phyloP scores from a whole-genome alignment of 2,888 invertebrate species.

The Mythimna pallens region DNA sequence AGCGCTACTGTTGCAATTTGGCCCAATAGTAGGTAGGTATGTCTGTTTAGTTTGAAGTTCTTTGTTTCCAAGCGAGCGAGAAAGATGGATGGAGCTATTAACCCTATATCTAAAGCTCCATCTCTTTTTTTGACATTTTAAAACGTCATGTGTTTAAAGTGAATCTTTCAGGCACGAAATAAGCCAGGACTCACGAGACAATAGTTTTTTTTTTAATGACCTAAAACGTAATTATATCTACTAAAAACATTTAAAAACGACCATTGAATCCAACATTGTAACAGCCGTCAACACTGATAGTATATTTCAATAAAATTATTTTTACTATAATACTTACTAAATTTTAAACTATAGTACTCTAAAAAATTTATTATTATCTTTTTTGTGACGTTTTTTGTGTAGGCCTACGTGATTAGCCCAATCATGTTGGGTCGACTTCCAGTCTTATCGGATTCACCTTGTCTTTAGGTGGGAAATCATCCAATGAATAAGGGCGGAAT shows the following conservation, averaged over 20 bases:
- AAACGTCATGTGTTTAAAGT: no score
- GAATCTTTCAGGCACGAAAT: no score
- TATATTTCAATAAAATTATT: slow-evolving; percentile 52
- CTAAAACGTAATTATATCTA: slow-evolving; percentile 29
- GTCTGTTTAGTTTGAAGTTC: no score
- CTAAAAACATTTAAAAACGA: slow-evolving; percentile 26
- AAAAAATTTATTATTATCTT: slow-evolving; percentile 32
- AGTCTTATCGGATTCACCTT: no score
- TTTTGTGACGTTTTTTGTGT: slow-evolving; percentile 34
- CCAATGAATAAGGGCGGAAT: no score
- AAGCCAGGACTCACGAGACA: no score
- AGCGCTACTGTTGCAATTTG: slow-evolving; percentile 12
- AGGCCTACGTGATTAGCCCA: not conserved
- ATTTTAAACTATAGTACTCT: slow-evolving; percentile 50
- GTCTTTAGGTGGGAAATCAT: no score
- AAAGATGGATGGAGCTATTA: no score
- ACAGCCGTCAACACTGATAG: slow-evolving; percentile 56
- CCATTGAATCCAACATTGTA: slow-evolving; percentile 36
- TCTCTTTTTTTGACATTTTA: no score
- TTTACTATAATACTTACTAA: slow-evolving; percentile 44
- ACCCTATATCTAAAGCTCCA: no score
- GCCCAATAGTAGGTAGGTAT: not conserved
- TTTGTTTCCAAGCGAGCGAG: not conserved
- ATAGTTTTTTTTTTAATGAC: slow-evolving; percentile 8
- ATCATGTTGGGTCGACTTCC: no score